phyloP scores from a whole-genome alignment of 2,797 vertebrate genomes.

The Somateria mollissima region DNA sequence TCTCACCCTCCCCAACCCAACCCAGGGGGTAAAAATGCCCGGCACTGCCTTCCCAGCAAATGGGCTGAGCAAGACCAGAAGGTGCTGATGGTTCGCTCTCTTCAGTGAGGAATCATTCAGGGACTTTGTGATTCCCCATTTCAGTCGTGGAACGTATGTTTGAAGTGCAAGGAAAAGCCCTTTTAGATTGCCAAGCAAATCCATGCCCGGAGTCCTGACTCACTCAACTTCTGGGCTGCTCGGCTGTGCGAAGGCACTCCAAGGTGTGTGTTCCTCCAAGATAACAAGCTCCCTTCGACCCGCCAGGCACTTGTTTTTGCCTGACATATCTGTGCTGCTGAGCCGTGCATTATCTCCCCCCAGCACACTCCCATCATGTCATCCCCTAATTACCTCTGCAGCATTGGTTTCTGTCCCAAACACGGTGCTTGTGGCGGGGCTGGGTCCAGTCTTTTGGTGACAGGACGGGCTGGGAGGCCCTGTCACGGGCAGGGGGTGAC shows the following conservation, averaged over 20 bases:
- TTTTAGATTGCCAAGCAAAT: constrained; percentile 45
- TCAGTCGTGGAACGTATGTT: background rate
- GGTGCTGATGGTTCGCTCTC: background rate
- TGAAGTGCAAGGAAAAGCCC: constrained; percentile 15
- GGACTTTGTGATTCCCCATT: background rate
- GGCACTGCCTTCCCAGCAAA: background rate
- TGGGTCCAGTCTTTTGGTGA: background rate
- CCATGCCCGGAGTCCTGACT: constrained; percentile 4
- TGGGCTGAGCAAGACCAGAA: background rate
- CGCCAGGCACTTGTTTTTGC: constrained; percentile 27
- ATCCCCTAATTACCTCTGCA: background rate
- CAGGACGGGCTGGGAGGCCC: background rate
- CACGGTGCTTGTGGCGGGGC: accelerated
- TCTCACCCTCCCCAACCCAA: background rate
- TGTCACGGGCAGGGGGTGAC: background rate
- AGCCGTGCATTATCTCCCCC: background rate
- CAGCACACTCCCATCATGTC: background rate
- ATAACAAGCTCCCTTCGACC: constrained; percentile 36
- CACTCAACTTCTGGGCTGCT: constrained; percentile 19
- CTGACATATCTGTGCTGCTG: background rate
- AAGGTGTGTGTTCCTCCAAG: constrained; percentile 16
- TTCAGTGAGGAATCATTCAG: background rate
- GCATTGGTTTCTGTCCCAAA: background rate
- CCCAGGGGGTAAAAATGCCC: background rate
- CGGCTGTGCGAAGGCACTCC: constrained; percentile 10